A percentile compares a stretch with the other conserved stretches of the same genome.
Evolutionary conservation across 1,140 invertebrate genomes (phyloP).

Genomic region (Apolygus lucorum): DNA sequence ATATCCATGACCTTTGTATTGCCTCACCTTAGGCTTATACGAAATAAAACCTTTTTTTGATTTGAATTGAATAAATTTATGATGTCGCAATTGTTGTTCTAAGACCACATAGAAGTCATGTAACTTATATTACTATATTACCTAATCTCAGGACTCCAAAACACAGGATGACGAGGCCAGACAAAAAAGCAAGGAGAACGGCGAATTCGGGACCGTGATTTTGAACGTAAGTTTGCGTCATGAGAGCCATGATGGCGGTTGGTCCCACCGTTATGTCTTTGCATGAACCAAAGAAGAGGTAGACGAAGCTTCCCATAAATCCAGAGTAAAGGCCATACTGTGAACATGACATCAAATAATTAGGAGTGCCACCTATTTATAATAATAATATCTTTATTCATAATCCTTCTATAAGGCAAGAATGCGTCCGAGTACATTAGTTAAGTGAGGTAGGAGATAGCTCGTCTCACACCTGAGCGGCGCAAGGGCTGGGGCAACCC

Average conservation of each 20-base stretch:
- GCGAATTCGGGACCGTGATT: constrained; percentile 50
- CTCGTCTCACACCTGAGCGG: too few relatives aligned
- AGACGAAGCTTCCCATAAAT: constrained; percentile 72
- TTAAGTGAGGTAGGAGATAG: not conserved
- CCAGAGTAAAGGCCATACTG: constrained; percentile 80
- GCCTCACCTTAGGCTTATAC: too few relatives aligned
- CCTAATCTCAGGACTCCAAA: constrained; percentile 61
- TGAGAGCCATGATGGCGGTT: constrained; percentile 62
- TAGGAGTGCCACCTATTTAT: too few relatives aligned
- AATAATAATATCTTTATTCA: too few relatives aligned
- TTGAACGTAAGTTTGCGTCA: constrained; percentile 44
- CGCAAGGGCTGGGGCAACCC: too few relatives aligned
- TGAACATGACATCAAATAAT: not conserved
- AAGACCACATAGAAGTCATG: too few relatives aligned
- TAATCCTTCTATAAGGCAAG: too few relatives aligned
- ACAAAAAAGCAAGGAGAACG: constrained; percentile 61
- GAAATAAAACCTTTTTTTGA: too few relatives aligned
- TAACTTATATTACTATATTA: constrained; percentile 36
- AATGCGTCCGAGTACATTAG: too few relatives aligned
- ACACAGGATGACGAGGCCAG: constrained; percentile 55
- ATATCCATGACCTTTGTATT: too few relatives aligned
- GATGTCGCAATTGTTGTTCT: too few relatives aligned
- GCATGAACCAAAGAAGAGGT: constrained; percentile 69
- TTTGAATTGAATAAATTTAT: too few relatives aligned
- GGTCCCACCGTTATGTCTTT: constrained; percentile 77